phyloP scores from a whole-genome alignment of 2,888 invertebrate genomes.

The Meteorus cinctellus region DNA sequence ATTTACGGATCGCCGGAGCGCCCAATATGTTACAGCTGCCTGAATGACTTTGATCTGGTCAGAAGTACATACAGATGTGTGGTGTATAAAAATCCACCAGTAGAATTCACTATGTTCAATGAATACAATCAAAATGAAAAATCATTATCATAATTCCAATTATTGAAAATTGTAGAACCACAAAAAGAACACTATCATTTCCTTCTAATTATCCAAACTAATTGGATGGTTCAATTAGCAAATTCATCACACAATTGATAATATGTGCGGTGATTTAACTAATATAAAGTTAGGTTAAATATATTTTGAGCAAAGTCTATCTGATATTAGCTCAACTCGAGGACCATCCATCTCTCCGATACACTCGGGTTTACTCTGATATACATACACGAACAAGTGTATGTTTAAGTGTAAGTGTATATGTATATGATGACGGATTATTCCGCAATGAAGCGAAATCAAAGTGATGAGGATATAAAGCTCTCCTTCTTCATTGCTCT shows the following conservation, averaged over 20 bases:
- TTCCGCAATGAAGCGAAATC: slow-evolving; percentile 48
- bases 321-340: neutral
- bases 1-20: slow-evolving; percentile 70
- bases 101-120: slow-evolving; percentile 3
- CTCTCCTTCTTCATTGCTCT: slow-evolving; percentile 21
- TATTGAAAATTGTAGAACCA: neutral
- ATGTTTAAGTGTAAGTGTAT: neutral
- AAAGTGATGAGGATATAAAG: slow-evolving; percentile 50
- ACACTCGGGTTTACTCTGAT: neutral
- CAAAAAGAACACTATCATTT: neutral
- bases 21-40: slow-evolving; percentile 62
- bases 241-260: neutral
- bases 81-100: neutral
- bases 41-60: slow-evolving; percentile 56
- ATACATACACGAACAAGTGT: slow-evolving; percentile 8
- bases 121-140: neutral
- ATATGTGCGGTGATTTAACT: neutral
- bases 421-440: slow-evolving; percentile 39
- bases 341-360: slow-evolving; percentile 4
- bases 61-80: slow-evolving; percentile 48
- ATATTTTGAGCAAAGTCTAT: neutral
- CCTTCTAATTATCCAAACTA: neutral
- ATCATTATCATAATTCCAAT: slow-evolving; percentile 1
- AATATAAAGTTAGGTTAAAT: neutral
- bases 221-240: neutral